phyloP scores from a whole-genome alignment of 2,113 vertebrate genomes.

The Castor canadensis region DNA sequence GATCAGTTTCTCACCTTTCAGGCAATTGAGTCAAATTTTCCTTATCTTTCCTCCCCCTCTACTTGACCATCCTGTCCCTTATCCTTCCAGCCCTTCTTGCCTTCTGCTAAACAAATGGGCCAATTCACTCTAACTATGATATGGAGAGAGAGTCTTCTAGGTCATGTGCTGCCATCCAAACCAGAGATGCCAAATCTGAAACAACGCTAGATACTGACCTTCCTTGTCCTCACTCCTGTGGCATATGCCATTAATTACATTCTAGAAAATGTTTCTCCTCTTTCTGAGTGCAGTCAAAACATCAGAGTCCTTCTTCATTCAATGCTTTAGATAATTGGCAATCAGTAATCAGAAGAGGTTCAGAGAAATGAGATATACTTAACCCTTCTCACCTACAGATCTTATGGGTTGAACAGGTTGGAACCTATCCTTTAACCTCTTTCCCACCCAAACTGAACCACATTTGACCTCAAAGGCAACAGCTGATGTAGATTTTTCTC shows the following conservation, averaged over 20 bases:
- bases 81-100: neutral
- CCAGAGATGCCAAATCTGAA: neutral
- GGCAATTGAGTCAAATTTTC: neutral
- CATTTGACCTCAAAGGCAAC: neutral
- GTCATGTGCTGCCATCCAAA: neutral
- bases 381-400: neutral
- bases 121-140: neutral
- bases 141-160: neutral
- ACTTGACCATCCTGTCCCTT: neutral
- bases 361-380: neutral
- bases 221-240: neutral
- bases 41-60: fast-evolving
- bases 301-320: neutral
- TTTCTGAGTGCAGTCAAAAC: neutral
- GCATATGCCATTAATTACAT: neutral
- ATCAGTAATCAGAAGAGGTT: neutral
- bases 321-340: neutral
- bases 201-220: fast-evolving
- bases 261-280: neutral
- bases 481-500: neutral
- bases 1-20: neutral
- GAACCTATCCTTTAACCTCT: neutral
- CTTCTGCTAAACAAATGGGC: neutral
- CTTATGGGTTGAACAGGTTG: neutral
- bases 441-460: neutral